Base-by-base conservation (phyloP, 2,888 invertebrate species). In the Amblyjoppa proteus region DNA sequence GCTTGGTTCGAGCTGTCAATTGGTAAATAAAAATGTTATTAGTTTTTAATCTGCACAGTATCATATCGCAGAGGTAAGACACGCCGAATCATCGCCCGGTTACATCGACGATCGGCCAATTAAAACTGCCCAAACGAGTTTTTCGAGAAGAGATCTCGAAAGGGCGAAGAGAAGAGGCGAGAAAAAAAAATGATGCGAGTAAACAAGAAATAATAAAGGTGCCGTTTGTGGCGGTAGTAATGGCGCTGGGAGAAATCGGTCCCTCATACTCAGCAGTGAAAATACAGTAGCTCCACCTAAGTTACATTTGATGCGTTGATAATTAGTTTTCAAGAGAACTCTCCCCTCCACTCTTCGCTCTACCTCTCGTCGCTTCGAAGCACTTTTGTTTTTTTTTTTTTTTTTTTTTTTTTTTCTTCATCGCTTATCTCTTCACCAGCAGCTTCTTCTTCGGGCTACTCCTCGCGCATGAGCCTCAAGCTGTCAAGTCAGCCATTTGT, bases 271-370 rank as follows among this genome's bases (percentile, higher is more conserved):
- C 64, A 58, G 87, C 89, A 91, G 64, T 88, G 89, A 90, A 91
- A 92, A 93, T 92, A 93, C 92, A 89, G 92, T 92, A 92, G 93
- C 93, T 78, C 88, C 88, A 88, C 89, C 90, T 91, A 92, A 92
- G 91, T 92, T 93, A 92, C 90, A 93, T 92, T 92, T 93, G 92
- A 93, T 93, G 93, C 92, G 92, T 92, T 93, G 93, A 92, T 93
- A 93, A 93, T 93, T 93, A 92, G 92, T 92, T 93, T 90, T 91
- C 89, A 88, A 89, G 90, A 90, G 89, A 90, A 88, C 87, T 87
- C 73, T 83, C 83, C 79, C 58, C 76, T 77, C 66, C 49, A 80
- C 84, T 77, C 78, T 68, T 66, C 68, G 58, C 75, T 51, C 53
- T 71, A 28, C 51, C 69, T 81, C 84, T 70, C 68, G 34, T 78